Conservation (phyloP, 2,888 invertebrate genomes). For the Erebia aethiops region DNA sequence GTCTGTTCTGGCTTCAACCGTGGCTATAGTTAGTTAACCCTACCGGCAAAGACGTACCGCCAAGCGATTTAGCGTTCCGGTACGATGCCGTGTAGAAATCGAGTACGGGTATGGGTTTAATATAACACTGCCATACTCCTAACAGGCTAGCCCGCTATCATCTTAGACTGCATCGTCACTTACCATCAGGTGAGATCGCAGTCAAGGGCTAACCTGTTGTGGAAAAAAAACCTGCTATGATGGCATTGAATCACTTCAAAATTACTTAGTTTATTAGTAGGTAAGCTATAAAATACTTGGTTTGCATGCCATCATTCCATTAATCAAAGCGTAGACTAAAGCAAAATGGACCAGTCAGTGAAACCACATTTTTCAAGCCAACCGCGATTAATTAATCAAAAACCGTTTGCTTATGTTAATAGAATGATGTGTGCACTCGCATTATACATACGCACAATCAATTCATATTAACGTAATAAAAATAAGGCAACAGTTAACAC, state of each 20-base stretch:
- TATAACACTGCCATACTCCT: too few species aligned
- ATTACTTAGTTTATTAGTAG: not conserved
- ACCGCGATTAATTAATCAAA: constrained; percentile 15
- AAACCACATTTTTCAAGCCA: constrained; percentile 11
- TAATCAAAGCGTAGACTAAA: constrained; percentile 6
- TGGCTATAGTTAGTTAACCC: too few species aligned
- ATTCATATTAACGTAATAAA: not conserved
- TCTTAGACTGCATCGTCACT: too few species aligned
- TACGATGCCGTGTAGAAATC: too few species aligned
- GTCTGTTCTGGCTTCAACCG: too few species aligned
- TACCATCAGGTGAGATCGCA: too few species aligned
- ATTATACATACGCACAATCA: not conserved
- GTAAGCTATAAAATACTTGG: not conserved
- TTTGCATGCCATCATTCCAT: constrained; percentile 4
- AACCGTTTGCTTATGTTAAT: constrained; percentile 12
- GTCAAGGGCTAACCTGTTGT: too few species aligned
- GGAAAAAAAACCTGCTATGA: not conserved
- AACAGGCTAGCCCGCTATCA: too few species aligned
- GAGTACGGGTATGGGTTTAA: too few species aligned
- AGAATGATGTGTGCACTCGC: not conserved
- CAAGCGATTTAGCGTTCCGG: too few species aligned
- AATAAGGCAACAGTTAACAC: not conserved
- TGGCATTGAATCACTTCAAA: not conserved
- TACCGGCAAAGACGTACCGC: too few species aligned
- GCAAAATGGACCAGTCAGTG: constrained; percentile 7